Percentiles rank a stretch among this genome's conserved stretches.
Conservation (phyloP, 2,113 vertebrate genomes). For the Glareola pratincola region DNA sequence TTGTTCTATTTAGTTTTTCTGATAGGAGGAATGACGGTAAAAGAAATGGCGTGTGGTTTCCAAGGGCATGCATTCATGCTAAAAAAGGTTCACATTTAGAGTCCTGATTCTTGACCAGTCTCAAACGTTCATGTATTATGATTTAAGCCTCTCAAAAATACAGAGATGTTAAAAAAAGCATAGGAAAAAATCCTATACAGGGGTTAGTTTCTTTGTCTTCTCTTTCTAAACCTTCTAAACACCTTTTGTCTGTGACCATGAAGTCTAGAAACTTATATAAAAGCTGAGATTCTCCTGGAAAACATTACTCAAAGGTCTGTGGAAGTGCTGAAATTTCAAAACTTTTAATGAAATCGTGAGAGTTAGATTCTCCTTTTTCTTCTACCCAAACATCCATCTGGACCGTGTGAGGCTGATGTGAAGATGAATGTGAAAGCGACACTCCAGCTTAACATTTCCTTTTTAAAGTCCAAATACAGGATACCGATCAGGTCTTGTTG, state of each 20-base stretch:
- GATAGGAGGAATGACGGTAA: not conserved
- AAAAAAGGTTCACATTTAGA: not conserved
- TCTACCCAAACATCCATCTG: not conserved
- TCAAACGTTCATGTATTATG: not conserved
- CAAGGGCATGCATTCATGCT: conserved; percentile 17
- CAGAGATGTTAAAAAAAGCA: not conserved
- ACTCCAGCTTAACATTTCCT: not conserved
- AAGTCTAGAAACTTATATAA: not conserved
- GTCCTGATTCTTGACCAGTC: not conserved
- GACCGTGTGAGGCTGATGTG: not conserved
- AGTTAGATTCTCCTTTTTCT: not conserved
- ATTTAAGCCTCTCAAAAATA: not conserved
- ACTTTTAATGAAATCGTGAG: not conserved
- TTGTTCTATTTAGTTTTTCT: not conserved
- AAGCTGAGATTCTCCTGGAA: not conserved
- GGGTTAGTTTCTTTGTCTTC: not conserved
- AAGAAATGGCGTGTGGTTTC: not conserved
- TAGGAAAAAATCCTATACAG: not conserved
- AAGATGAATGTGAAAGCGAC: not conserved
- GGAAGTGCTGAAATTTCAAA: not conserved
- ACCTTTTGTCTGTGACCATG: not conserved
- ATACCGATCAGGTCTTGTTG: not conserved
- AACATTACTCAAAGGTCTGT: not conserved
- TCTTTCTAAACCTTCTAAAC: not conserved
- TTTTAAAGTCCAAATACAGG: not conserved